Conservation (phyloP, 2,113 vertebrate genomes). For the Speoplatyrhinus poulsoni region DNA sequence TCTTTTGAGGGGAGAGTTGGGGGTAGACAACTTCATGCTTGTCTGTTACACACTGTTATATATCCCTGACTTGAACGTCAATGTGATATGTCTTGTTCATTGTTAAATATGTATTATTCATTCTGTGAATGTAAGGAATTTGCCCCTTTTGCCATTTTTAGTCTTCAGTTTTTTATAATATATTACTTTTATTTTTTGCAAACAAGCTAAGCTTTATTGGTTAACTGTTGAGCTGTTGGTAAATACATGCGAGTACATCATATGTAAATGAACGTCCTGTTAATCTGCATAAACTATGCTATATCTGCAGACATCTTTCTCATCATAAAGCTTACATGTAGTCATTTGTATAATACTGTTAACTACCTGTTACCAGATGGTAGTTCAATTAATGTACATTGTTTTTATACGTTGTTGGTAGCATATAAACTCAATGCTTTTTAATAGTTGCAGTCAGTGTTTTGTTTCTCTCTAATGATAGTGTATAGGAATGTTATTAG, state of each 20-base stretch:
- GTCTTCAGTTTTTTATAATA: constrained; percentile 41
- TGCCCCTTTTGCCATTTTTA: constrained; percentile 30
- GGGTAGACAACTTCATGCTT: not conserved
- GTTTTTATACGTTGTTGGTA: not conserved
- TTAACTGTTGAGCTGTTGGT: not conserved
- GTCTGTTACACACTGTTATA: not conserved
- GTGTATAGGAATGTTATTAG: no score
- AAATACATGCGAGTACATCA: no score
- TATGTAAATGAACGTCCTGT: not conserved
- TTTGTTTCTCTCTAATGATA: no score
- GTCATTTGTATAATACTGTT: not conserved
- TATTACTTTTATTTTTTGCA: no score
- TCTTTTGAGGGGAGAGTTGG: constrained; percentile 24
- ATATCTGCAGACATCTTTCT: not conserved
- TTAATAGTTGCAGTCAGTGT: not conserved
- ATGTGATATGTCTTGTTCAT: constrained; percentile 8
- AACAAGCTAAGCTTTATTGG: not conserved
- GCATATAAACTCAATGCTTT: not conserved
- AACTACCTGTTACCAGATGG: not conserved
- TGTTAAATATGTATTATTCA: constrained; percentile 63
- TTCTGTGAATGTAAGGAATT: constrained; percentile 77
- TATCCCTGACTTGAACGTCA: constrained; percentile 6
- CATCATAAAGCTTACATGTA: not conserved
- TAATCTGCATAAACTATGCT: not conserved
- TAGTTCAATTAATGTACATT: not conserved